phyloP scores from a whole-genome alignment of 2,113 vertebrate genomes.

The Ahaetulla prasina region DNA sequence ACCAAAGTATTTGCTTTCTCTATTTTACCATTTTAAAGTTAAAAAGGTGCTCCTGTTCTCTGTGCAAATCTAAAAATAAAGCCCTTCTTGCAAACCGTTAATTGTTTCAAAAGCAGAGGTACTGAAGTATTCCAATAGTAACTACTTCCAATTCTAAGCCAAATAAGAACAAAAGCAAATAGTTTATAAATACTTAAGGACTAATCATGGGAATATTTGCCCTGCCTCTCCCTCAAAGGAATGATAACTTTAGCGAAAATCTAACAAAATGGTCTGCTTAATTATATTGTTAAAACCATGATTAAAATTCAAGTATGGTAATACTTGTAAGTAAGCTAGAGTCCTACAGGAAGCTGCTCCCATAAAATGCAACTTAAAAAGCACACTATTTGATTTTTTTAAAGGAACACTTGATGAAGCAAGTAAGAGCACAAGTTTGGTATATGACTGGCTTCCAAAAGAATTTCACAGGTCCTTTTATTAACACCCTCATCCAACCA shows the following conservation, averaged over 20 bases:
- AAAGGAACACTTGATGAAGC: constrained; percentile 85
- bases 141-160: constrained; percentile 52
- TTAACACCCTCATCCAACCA: constrained; percentile 53
- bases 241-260: constrained; percentile 67
- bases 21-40: constrained; percentile 42
- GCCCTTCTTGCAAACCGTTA: constrained; percentile 62
- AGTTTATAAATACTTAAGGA: constrained; percentile 39
- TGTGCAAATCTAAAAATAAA: constrained; percentile 74
- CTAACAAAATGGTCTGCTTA: constrained; percentile 68
- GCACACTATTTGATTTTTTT: constrained; percentile 68
- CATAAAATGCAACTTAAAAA: constrained; percentile 71
- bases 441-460: constrained; percentile 70
- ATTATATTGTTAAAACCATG: constrained; percentile 73
- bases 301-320: constrained; percentile 83
- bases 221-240: constrained; percentile 69
- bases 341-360: constrained; percentile 70
- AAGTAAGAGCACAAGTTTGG: constrained; percentile 91
- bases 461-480: constrained; percentile 60
- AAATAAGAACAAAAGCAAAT: background rate
- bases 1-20: constrained; percentile 39
- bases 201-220: constrained; percentile 62
- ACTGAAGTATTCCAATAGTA: constrained; percentile 73
- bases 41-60: constrained; percentile 68
- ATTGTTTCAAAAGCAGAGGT: constrained; percentile 72
- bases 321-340: constrained; percentile 72